phyloP scores from a whole-genome alignment of 92 coral and sea anemone species.

The Palythoa heliodiscus region DNA sequence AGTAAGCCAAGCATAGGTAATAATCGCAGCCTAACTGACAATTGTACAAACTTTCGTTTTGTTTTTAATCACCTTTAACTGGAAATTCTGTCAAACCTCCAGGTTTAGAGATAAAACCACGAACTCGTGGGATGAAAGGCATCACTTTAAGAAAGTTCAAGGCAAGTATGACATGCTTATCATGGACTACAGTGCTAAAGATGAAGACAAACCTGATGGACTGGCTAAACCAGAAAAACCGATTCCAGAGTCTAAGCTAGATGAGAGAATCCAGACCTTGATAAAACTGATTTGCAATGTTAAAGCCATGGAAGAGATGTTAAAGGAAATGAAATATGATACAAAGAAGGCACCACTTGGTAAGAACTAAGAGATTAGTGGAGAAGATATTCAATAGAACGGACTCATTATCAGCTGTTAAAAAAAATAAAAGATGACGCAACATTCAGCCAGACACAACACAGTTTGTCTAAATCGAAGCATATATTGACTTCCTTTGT shows the following conservation, averaged over 20 bases:
- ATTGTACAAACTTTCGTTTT: no score
- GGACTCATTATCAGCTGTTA: background rate
- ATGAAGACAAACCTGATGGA: slow-evolving; percentile 79
- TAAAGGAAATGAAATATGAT: slow-evolving; percentile 97
- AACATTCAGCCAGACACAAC: no score
- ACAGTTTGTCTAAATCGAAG: no score
- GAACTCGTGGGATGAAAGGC: slow-evolving; percentile 86
- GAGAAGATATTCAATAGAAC: background rate
- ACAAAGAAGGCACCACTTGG: slow-evolving; percentile 96
- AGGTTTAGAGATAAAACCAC: slow-evolving; percentile 92
- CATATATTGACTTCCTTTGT: no score
- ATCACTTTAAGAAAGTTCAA: slow-evolving; percentile 74
- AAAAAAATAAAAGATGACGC: background rate
- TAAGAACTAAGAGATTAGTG: slow-evolving; percentile 33
- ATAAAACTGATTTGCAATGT: slow-evolving; percentile 89
- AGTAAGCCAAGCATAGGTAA: no score
- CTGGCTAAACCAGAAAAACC: slow-evolving; percentile 85
- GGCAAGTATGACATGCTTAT: slow-evolving; percentile 90
- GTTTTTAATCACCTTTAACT: no score
- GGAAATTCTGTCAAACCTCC: background rate
- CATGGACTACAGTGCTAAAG: slow-evolving; percentile 93
- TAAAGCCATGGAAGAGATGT: slow-evolving; percentile 93
- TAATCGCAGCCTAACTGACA: no score
- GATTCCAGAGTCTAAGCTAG: slow-evolving; percentile 72
- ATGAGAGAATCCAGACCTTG: slow-evolving; percentile 78